Percentiles rank a stretch among this genome's conserved stretches.
phyloP scores from a whole-genome alignment of 2,113 vertebrate genomes.

The Zosterops hypoxanthus region DNA sequence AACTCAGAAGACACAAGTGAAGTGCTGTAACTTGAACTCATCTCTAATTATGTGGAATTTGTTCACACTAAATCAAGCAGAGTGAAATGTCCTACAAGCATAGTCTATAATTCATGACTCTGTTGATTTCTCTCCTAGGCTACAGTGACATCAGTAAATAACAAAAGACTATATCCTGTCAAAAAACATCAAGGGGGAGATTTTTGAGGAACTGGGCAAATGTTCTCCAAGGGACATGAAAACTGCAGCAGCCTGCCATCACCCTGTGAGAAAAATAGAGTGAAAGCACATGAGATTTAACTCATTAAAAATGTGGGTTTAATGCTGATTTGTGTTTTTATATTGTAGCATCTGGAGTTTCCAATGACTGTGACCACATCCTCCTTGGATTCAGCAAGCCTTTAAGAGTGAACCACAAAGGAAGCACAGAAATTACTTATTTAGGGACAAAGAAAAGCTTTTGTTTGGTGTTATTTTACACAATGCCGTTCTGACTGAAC shows the following conservation, averaged over 20 bases:
- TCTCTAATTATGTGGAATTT: conserved; percentile 17
- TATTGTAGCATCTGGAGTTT: conserved; percentile 37
- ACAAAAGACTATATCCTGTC: conserved; percentile 33
- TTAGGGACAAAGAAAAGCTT: conserved; percentile 36
- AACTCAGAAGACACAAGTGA: not conserved
- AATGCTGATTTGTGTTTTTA: conserved; percentile 11
- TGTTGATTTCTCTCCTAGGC: conserved; percentile 63
- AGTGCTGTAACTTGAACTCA: not conserved
- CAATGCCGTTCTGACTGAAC: not conserved
- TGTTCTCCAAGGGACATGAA: not conserved
- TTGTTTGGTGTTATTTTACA: conserved; percentile 45
- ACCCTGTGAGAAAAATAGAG: not conserved
- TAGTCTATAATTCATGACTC: conserved; percentile 23
- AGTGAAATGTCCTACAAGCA: not conserved
- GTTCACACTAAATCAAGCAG: conserved; percentile 9
- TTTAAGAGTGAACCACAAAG: conserved; percentile 37
- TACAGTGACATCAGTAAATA: conserved; percentile 61
- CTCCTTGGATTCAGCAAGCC: conserved; percentile 5
- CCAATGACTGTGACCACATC: conserved; percentile 44
- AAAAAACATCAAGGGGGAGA: conserved; percentile 23
- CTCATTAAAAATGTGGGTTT: conserved; percentile 23
- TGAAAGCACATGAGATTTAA: conserved; percentile 19
- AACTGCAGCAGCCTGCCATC: conserved; percentile 1
- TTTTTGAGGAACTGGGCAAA: not conserved
- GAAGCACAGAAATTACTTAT: conserved; percentile 27